Evolutionary conservation across 1,140 invertebrate genomes (phyloP).

Genomic region (Scaptomyza pallida): DNA sequence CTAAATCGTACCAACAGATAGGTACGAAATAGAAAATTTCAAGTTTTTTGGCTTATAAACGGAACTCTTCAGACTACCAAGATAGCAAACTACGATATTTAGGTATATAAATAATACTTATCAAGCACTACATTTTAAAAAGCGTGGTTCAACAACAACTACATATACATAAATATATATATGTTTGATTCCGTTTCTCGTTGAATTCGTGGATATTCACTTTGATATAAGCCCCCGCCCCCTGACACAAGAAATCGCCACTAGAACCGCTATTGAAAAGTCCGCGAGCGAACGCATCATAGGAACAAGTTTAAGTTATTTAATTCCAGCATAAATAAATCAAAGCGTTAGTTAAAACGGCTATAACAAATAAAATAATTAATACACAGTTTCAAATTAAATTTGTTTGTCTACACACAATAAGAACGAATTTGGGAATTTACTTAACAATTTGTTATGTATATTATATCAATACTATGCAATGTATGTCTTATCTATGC

Average conservation of each 20-base stretch:
- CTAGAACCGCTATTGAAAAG: slow-evolving; percentile 67
- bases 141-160: slow-evolving; percentile 57
- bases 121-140: slow-evolving; percentile 73
- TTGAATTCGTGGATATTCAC: slow-evolving; percentile 51
- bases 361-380: slow-evolving; percentile 80
- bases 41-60: slow-evolving; percentile 60
- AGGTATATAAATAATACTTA: slow-evolving; percentile 68
- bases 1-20: slow-evolving; percentile 26
- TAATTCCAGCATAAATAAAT: slow-evolving; percentile 78
- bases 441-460: background rate
- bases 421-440: background rate
- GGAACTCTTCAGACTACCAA: slow-evolving; percentile 44
- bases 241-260: slow-evolving; percentile 40
- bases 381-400: slow-evolving; percentile 72
- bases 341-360: slow-evolving; percentile 80
- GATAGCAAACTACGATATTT: slow-evolving; percentile 71
- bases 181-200: slow-evolving; percentile 67
- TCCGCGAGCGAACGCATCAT: slow-evolving; percentile 59
- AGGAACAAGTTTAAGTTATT: slow-evolving; percentile 80
- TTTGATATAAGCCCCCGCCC: too few relatives aligned
- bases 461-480: background rate
- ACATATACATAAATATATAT: slow-evolving; percentile 30
- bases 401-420: background rate
- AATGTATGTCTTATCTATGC: background rate
- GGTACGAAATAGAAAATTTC: slow-evolving; percentile 47